Evolutionary conservation across 64 coral and sea anemone genomes (phyloP), one percentile per base, ranked within the genome.

Genomic region (Exaiptasia diaphana): DNA sequence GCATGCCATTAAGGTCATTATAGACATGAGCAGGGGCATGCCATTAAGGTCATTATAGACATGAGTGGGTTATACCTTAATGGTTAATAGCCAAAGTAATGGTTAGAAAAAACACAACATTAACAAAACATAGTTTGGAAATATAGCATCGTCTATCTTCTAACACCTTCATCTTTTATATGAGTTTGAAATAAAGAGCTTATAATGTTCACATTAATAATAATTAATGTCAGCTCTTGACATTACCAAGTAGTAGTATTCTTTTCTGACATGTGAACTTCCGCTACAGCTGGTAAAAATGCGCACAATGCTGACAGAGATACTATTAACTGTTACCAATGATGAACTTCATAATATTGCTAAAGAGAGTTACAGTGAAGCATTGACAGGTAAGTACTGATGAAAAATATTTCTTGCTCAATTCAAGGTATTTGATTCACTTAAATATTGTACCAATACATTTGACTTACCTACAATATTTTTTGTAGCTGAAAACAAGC

Each of bases 321-420:
- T 99, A 38, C 75, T 99, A 58, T 82, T 99, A 53, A 81, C 85
- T 64, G 95, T 99, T 74, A 99, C 95, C 68, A 92, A 83, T 56
- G 95, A 99, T 83, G 89, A 99, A 74, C 34, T 99, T 38, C 74
- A 86, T 39, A 85, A 79, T 77, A 79, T 99, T 86, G 95, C 95
- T 59, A 79, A 88, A 33, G 95, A 93, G 60, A 76, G 80, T 53
- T 95, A 74, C 67, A 54, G 78, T n/a, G 86, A 95, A 12, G 80
- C 91, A 4, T 34, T 52, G 3, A 50, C 40, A 90, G 91, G 91
- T 89, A 80, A 22, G 53, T 76, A 57, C 26, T 9, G 27, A 61
- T 23, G 56, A 41, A 1, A 24, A 60, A 49, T 61, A 53, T 58
- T 40, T 44, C 20, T 28, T 74, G 30, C 55, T 44, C 24, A 30